phyloP scores from a whole-genome alignment of 2,113 vertebrate genomes.

The Fukomys damarensis region DNA sequence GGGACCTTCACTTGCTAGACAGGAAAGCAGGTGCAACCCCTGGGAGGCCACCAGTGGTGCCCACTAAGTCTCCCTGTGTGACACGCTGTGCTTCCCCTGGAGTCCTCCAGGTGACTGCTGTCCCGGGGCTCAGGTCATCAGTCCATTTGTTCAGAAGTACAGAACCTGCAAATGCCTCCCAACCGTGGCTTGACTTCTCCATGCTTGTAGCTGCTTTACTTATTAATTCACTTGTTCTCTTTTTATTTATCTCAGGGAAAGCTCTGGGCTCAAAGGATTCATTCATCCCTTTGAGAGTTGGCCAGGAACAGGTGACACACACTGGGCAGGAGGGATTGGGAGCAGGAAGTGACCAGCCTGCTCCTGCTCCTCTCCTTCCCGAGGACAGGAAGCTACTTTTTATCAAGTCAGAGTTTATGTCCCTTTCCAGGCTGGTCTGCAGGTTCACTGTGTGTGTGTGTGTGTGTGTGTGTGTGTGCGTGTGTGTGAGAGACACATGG shows the following conservation, averaged over 20 bases:
- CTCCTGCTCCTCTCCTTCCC: accelerated
- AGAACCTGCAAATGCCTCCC: background rate
- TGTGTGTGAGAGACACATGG: background rate
- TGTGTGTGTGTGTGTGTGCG: background rate
- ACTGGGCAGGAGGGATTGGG: accelerated
- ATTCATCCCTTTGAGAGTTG: background rate
- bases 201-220: background rate
- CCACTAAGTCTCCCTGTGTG: background rate
- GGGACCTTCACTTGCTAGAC: background rate
- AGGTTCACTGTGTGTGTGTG: accelerated
- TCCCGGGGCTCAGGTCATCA: background rate
- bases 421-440: accelerated
- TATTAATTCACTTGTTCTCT: background rate
- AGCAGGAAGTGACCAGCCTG: accelerated
- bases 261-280: background rate
- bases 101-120: background rate
- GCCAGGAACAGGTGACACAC: background rate
- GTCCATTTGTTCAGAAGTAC: background rate
- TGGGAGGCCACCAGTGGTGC: background rate
- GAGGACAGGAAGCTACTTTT: background rate
- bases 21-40: background rate
- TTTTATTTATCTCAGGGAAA: background rate
- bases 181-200: background rate
- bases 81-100: conserved; percentile 20
- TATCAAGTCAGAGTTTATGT: background rate